Base-by-base conservation (phyloP, 2,797 vertebrate species). In the Pseudochirops corinnae region DNA sequence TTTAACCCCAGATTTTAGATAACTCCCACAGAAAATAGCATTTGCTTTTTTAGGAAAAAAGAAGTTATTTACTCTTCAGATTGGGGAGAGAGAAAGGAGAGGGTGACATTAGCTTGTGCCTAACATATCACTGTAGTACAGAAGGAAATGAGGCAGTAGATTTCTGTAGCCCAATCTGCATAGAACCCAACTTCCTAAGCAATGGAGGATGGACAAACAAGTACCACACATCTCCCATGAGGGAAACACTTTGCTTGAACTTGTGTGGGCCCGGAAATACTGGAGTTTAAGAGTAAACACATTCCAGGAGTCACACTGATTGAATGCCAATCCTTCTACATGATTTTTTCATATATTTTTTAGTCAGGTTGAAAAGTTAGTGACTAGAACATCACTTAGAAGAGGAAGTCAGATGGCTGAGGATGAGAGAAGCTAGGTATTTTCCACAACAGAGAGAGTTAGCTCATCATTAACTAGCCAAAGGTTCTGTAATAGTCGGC, bases 321-420 rank as follows among this genome's bases (percentile, higher is more conserved):
- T 67, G 0, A 0, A n/a, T 50, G 6, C 39, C 12, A 28, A 56
- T 21, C 33, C 62, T 91, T 21, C 0, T 14, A 12, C n/a, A 28
- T 55, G 67, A 90, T 56, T 46, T 82, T 82, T 21, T 46, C 74
- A 46, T 46, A 4, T 82, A 91, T 95, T 87, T 87, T 82, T 28
- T 28, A 39, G 92, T 50, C 29, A 28, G 26, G 46, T 90, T 33
- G 12, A 60, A 14, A 5, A 39, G 39, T 3, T 67, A 50, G 74
- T 46, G 9, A 67, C 39, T 50, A 56, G 82, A 9, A 60, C 62
- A 67, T 87, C 90, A 90, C 53, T 92, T 74, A 92, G 53, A 55
- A 92, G 58, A 97, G n/a, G 9, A 93, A 33, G 26, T 96, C 92
- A 87, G 39, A 18, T 33, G 50, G n/a, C 4, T 93, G 56, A 56